Base-by-base conservation (phyloP, 2,888 invertebrate species). In the Protonemura montana region DNA sequence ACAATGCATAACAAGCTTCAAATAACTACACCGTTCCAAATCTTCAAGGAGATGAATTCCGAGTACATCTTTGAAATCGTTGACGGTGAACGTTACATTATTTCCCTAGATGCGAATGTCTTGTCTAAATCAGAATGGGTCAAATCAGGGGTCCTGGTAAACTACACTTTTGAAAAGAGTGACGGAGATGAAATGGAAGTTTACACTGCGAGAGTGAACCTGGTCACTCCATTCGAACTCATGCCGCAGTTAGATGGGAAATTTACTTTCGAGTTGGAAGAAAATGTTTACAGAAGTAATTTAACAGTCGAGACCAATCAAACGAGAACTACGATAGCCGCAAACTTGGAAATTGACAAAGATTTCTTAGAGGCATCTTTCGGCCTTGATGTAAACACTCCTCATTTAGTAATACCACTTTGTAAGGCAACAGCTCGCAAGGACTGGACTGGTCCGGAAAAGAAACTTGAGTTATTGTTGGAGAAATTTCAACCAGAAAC, bases 341-440 rank as follows among this genome's bases (percentile, higher is more conserved):
- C 83, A 26, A 76, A 85, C 26, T 29, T 86, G 86, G 90, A 94
- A 93, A 90, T 94, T 27, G 95, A 95, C 86, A 94, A 95, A 21
- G 93, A 93, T 2, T 94, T 94, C 89, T 90, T 95, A 16, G 94
- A 95, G 88, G 93, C 94, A 0, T 93, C 93, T 0, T 91, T 95
- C 77, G 93, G 93, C 25, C 89, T 95, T n/a, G 92, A 94, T 88
- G 91, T 96, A 0, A 93, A 94, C 0, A 95, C 95, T 0, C 92
- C 94, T 0, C 92, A 93, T 85, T 91, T 96, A 27, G 93, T 93
- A 0, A 92, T 96, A 85, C 96, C 96, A 86, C 93, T 92, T 88
- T 94, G 94, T 28, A 93, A 93, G 88, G 92, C 95, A 89, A 92
- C 93, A 88, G 93, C 95, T 81, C 95, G 94, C 89, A 95, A 95